These are phyloP conservation scores for Passer montanus DNA, from an alignment of 2,113 vertebrate species.

Conservation along the genomic window DNA sequence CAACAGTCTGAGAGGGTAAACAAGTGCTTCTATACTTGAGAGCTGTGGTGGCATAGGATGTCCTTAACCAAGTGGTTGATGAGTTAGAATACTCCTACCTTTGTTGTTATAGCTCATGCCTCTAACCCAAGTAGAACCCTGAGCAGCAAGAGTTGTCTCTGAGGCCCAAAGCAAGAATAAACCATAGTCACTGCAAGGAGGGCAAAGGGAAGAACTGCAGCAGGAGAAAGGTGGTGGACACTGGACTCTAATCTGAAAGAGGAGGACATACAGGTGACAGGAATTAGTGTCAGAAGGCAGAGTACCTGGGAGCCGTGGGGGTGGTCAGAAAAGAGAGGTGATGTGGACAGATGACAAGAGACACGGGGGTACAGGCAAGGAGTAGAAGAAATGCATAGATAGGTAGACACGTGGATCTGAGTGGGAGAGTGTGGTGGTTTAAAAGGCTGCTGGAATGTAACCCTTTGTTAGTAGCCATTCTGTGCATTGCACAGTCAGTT, in stretches of 20 bases:
- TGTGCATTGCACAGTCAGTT: background rate
- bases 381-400: background rate
- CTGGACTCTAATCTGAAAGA: background rate
- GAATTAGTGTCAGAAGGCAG: background rate
- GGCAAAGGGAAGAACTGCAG: background rate
- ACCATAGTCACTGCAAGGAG: background rate
- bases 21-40: background rate
- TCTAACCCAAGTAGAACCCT: background rate
- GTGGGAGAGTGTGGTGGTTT: background rate
- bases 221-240: background rate
- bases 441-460: background rate
- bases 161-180: background rate
- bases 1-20: background rate
- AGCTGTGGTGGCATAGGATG: background rate
- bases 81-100: background rate
- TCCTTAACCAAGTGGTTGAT: background rate
- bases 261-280: background rate
- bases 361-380: background rate
- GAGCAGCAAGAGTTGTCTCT: background rate
- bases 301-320: background rate
- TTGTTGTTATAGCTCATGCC: background rate
- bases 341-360: background rate
- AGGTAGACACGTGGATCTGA: fast-evolving
- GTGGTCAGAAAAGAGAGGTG: background rate
- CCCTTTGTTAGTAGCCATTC: background rate